phyloP scores from a whole-genome alignment of 2,113 vertebrate species.

The Triplophysa tibetana region DNA sequence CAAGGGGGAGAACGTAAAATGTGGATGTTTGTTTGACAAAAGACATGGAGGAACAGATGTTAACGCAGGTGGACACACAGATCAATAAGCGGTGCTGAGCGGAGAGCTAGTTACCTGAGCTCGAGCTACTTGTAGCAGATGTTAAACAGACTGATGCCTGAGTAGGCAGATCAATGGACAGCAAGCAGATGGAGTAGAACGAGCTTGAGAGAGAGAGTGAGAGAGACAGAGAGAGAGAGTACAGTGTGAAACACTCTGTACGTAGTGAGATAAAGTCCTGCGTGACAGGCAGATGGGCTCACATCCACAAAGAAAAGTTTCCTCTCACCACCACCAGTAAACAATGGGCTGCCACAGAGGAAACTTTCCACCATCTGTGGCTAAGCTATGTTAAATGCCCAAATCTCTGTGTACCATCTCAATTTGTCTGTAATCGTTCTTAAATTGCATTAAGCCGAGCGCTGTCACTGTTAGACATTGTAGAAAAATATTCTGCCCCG shows the following conservation, averaged over 20 bases:
- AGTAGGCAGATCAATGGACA: slow-evolving; percentile 80
- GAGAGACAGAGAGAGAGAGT: slow-evolving; percentile 22
- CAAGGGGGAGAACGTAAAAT: slow-evolving; percentile 65
- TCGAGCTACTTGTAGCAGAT: slow-evolving; percentile 77
- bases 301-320: slow-evolving; percentile 66
- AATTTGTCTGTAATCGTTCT: slow-evolving; percentile 41
- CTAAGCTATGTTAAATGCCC: slow-evolving; percentile 47
- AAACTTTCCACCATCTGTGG: slow-evolving; percentile 56
- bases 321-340: slow-evolving; percentile 58
- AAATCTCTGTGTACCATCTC: slow-evolving; percentile 38
- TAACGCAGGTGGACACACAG: slow-evolving; percentile 77
- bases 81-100: slow-evolving; percentile 74
- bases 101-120: slow-evolving; percentile 78
- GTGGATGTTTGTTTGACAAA: slow-evolving; percentile 68
- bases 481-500: slow-evolving; percentile 80
- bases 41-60: slow-evolving; percentile 75
- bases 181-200: slow-evolving; percentile 78
- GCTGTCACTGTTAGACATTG: slow-evolving; percentile 69
- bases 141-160: slow-evolving; percentile 78
- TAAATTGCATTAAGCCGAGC: slow-evolving; percentile 74
- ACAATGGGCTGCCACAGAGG: slow-evolving; percentile 62
- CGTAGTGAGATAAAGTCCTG: background rate
- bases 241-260: slow-evolving; percentile 6
- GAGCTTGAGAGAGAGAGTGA: slow-evolving; percentile 45
- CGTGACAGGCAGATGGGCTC: slow-evolving; percentile 73